Base-by-base conservation (phyloP, 2,113 vertebrate species). In the Mus spicilegus region DNA sequence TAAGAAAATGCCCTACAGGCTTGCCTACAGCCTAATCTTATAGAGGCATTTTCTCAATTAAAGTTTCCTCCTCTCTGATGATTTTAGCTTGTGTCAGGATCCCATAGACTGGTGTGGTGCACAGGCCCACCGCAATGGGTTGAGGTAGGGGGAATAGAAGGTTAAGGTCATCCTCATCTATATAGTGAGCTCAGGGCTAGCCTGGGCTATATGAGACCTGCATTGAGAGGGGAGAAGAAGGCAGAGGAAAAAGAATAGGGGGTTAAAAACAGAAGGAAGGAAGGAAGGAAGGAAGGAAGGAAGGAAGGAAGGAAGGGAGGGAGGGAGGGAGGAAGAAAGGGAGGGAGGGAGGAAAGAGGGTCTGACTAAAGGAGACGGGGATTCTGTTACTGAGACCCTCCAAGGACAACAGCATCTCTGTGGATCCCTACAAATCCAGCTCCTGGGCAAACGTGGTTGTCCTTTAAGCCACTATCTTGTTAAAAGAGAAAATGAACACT, bases 311-410 rank as follows among this genome's bases (percentile, higher is more conserved):
- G 22, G 20, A 12, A 19, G 33, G 11, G 26, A 6, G 10, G 22
- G 14, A 12, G 19, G 36, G 26, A 1, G 24, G 51, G 5, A 6
- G 11, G 54, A 3, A 14, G 54, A 12, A 13, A 13, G 33, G 11
- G 14, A 3, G 11, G 22, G 14, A 7, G 10, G 36, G 26, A 2
- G 13, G 54, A 5, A 4, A 33, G 9, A 4, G 0, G 63, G 2
- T 46, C 82, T 65, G 26, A 33, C 13, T 19, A 69, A 86, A 51
- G 26, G 30, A 12, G 19, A 36, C 30, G 0, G 2, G 22, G 33
- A 51, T 36, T 33, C 46, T 36, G 65, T 87, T 33, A 51, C 65
- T 70, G 11, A 51, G 11, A 20, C 49, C 46, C 46, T 70, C 19
- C 0, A 51, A 87, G 65, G 65, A n/a, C 85, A 70, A 16, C 65